Conservation (phyloP, 2,888 invertebrate genomes). For the Acronicta alni region DNA sequence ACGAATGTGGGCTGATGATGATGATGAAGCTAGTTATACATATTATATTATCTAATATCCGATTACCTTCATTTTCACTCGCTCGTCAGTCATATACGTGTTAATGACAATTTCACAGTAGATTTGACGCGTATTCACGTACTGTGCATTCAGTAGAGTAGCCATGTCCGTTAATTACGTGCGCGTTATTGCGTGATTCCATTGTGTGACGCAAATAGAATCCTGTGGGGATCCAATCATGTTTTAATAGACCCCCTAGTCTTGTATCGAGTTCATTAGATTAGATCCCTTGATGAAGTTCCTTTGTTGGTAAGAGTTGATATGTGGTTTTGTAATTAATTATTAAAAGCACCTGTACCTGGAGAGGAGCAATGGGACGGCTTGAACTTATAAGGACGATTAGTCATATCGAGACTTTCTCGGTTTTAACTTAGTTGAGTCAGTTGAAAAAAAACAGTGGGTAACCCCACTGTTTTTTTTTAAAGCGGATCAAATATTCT, state of each 20-base stretch:
- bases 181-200: conserved; percentile 26
- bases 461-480: too few species aligned
- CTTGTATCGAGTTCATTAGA: neutral
- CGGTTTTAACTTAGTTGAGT: too few species aligned
- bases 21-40: too few species aligned
- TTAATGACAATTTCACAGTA: conserved; percentile 40
- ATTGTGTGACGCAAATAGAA: conserved; percentile 26
- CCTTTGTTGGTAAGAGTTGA: neutral
- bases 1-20: too few species aligned
- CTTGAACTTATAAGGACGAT: too few species aligned
- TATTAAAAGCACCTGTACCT: too few species aligned
- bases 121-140: conserved; percentile 32
- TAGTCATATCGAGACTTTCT: too few species aligned
- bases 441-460: too few species aligned
- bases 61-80: conserved; percentile 11
- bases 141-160: conserved; percentile 32
- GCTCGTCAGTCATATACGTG: conserved; percentile 1
- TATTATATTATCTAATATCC: neutral
- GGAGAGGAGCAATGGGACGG: too few species aligned
- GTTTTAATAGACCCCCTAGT: neutral
- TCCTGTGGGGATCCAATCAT: conserved; percentile 9
- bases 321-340: neutral
- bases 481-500: neutral
- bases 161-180: conserved; percentile 22
- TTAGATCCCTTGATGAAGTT: conserved; percentile 12